phyloP scores from a whole-genome alignment of 2,113 vertebrate species.

The Beaufortia kweichowensis region DNA sequence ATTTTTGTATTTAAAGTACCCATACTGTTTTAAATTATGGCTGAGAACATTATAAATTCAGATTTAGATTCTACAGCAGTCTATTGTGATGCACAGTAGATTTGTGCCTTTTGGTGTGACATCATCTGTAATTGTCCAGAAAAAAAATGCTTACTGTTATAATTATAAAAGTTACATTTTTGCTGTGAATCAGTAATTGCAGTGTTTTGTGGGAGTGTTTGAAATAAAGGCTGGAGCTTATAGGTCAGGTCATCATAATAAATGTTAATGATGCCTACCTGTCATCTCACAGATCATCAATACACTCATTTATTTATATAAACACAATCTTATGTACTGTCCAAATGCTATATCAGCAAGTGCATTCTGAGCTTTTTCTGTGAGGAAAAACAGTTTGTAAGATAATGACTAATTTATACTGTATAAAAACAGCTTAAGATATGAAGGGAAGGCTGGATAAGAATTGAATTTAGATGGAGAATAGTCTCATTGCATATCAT shows the following conservation, averaged over 20 bases:
- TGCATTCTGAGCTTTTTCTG: too few species aligned
- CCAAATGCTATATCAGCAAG: too few species aligned
- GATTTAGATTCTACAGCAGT: background rate
- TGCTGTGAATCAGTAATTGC: too few species aligned
- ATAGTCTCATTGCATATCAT: slow-evolving; percentile 4
- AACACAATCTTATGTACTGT: too few species aligned
- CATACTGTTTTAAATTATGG: background rate
- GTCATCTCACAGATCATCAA: background rate
- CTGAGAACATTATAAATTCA: background rate
- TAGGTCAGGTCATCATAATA: too few species aligned
- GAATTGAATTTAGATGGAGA: background rate
- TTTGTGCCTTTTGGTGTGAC: too few species aligned
- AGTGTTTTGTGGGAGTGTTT: too few species aligned
- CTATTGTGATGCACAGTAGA: background rate
- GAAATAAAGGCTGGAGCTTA: too few species aligned
- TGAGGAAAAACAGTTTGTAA: background rate
- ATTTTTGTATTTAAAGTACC: slow-evolving; percentile 2
- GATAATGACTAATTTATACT: background rate
- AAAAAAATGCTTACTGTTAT: too few species aligned
- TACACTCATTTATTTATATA: background rate
- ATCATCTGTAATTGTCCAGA: too few species aligned
- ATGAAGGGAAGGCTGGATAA: background rate
- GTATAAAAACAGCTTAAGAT: slow-evolving; percentile 6
- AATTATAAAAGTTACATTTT: too few species aligned
- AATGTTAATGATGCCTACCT: too few species aligned